These are phyloP conservation scores for Sinocyclocheilus rhinocerous DNA, from an alignment of 2,113 vertebrate genomes.

Conservation along the genomic window DNA sequence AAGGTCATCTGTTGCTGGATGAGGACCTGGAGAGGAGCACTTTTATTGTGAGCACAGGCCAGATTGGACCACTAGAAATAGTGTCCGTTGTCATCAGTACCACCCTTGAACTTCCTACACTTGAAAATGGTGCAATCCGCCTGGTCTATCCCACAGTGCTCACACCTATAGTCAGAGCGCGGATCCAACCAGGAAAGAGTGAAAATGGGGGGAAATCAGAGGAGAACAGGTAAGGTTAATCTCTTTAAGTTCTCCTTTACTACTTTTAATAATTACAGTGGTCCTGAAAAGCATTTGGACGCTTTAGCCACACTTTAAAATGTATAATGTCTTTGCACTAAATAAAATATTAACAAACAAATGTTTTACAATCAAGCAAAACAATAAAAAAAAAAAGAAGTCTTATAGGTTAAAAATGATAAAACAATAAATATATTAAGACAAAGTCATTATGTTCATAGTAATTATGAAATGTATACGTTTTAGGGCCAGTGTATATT, in stretches of 20 bases:
- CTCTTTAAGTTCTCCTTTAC: not conserved
- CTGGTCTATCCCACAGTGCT: slow-evolving; percentile 84
- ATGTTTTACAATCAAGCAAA: no score
- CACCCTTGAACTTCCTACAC: slow-evolving; percentile 84
- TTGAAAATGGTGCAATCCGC: slow-evolving; percentile 85
- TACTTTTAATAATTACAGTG: no score
- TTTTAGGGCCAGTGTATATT: no score
- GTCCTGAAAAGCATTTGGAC: no score
- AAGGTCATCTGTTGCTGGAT: slow-evolving; percentile 92
- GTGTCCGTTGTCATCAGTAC: slow-evolving; percentile 86
- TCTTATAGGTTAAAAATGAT: no score
- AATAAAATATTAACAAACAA: no score
- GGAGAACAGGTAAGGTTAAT: slow-evolving; percentile 74
- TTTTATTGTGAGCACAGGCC: slow-evolving; percentile 84
- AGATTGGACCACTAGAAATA: slow-evolving; percentile 82
- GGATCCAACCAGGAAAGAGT: slow-evolving; percentile 72
- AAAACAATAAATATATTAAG: no score
- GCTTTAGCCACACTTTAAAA: no score
- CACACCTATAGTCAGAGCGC: slow-evolving; percentile 75
- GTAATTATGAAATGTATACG: no score
- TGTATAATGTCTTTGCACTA: no score
- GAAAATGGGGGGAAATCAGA: slow-evolving; percentile 86
- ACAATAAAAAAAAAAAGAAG: no score
- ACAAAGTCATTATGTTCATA: no score
- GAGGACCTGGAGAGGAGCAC: slow-evolving; percentile 86